Evolutionary conservation across 2,113 vertebrate genomes (phyloP), one percentile per base, ranked within the genome.

Genomic region (Nestor notabilis): DNA sequence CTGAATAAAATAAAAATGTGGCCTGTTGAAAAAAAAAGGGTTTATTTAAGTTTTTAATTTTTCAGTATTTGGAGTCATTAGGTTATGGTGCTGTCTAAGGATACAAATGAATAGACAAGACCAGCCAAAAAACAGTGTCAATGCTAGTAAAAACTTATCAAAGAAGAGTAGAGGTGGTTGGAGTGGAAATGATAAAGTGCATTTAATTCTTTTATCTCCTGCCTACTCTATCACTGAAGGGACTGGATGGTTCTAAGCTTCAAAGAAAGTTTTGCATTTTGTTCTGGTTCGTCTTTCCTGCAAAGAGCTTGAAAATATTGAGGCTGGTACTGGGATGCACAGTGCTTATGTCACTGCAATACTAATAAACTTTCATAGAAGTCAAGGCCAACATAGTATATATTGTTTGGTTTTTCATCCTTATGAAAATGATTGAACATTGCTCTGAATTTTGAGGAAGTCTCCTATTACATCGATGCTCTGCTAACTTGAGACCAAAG

Each of bases 401-500:
- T 16, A 31, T 21, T 1, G 2, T 17, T 89, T 69, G 6, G 0
- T n/a, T 60, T 79, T 53, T 63, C n/a, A 24, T 71, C 55, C 27
- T 55, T 35, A 17, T 17, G 37, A 17, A 52, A 78, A 49, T 44
- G 17, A 52, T 29, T 15, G 43, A 52, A 53, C 21, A 2, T 52
- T 39, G 61, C 31, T 72, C 16, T 55, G 24, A 55, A 14, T 60
- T 77, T 68, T 4, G 11, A 71, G 44, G 53, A 77, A 39, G 24
- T 11, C 25, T 79, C 14, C 28, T 71, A 0, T 49, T 58, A 8
- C 9, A 37, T 31, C 2, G 8, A 13, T 2, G 0, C 8, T 31
- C 31, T 50, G 17, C 13, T 37, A 46, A 50, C 19, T 55, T 46
- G 6, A 74, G 63, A 65, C 39, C 5, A 7, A 24, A 75, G 27